A percentile compares a stretch with the other conserved stretches of the same genome.
Conservation (phyloP, 2,797 vertebrate genomes). For the Tokudaia tokunoshimensis region DNA sequence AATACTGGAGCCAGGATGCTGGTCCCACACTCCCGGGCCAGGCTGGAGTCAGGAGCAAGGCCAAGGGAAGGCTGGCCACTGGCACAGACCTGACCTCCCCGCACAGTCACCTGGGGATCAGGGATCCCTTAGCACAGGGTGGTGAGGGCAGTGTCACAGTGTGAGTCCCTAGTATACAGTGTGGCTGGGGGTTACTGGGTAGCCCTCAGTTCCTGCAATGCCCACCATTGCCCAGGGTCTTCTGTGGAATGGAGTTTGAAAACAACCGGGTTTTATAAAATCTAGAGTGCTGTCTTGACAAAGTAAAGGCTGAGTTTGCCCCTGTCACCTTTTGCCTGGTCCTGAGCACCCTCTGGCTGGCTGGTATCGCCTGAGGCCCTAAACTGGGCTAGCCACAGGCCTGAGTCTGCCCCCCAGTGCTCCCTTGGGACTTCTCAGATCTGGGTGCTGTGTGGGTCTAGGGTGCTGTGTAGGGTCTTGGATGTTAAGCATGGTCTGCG, state of each 20-base stretch:
- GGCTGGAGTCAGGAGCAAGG: slow-evolving; percentile 9
- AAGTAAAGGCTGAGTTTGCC: not conserved
- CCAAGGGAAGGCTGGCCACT: not conserved
- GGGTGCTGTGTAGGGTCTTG: not conserved
- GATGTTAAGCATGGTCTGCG: not conserved
- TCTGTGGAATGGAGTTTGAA: slow-evolving; percentile 18
- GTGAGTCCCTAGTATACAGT: slow-evolving; percentile 51
- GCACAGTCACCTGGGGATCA: slow-evolving; percentile 55
- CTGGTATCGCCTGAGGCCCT: not conserved
- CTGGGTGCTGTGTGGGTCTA: not conserved
- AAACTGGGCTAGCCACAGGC: rapidly evolving
- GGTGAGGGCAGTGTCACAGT: slow-evolving; percentile 59
- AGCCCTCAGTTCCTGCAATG: not conserved
- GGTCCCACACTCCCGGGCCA: not conserved
- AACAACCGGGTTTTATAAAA: not conserved
- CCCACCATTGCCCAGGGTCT: not conserved
- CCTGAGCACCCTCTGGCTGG: rapidly evolving
- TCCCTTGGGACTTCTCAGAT: not conserved
- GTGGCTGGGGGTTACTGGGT: not conserved
- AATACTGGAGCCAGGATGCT: not conserved
- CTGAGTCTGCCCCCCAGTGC: not conserved
- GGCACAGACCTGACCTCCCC: not conserved
- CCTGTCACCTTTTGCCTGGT: not conserved
- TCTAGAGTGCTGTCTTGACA: not conserved
- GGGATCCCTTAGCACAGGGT: slow-evolving; percentile 53